A percentile compares a stretch with the other conserved stretches of the same genome.
These are phyloP conservation scores for Margaritifera margaritifera DNA, from an alignment of 2,888 invertebrate species.

Conservation along the genomic window DNA sequence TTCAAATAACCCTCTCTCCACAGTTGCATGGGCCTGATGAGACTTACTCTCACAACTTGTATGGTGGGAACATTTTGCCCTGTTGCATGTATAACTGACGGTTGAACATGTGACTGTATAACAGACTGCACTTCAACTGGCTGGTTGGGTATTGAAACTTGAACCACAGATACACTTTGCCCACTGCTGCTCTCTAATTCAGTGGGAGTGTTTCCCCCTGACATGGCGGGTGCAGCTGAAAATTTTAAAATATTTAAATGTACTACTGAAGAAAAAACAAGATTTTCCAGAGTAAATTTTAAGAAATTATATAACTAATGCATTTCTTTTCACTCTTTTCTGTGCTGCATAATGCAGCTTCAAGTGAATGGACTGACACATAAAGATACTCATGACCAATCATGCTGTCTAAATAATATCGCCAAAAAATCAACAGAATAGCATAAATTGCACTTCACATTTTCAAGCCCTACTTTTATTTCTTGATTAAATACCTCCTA, in stretches of 20 bases:
- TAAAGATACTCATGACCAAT: too few species aligned
- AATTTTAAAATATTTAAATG: constrained; percentile 15
- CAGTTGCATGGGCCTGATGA: neutral
- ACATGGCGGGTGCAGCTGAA: constrained; percentile 28
- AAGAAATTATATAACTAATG: neutral
- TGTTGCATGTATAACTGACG: constrained; percentile 95
- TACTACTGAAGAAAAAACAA: neutral
- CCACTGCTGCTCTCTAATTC: constrained; percentile 17
- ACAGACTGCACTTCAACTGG: constrained; percentile 84
- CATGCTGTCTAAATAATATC: too few species aligned
- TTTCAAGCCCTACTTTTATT: too few species aligned
- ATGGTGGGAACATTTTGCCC: constrained; percentile 86
- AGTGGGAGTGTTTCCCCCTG: constrained; percentile 22
- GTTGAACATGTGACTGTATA: constrained; percentile 84
- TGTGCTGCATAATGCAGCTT: neutral
- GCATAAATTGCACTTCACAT: too few species aligned
- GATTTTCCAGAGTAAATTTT: neutral
- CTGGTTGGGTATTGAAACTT: constrained; percentile 78
- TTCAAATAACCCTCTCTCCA: neutral
- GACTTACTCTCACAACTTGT: constrained; percentile 79
- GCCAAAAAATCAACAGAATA: too few species aligned
- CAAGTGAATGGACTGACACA: too few species aligned
- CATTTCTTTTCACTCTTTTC: too few species aligned
- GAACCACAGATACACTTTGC: constrained; percentile 80
- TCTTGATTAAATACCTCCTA: too few species aligned